Conservation (phyloP, 2,888 invertebrate species). For the Kuschelorhynchus macadamiae region DNA sequence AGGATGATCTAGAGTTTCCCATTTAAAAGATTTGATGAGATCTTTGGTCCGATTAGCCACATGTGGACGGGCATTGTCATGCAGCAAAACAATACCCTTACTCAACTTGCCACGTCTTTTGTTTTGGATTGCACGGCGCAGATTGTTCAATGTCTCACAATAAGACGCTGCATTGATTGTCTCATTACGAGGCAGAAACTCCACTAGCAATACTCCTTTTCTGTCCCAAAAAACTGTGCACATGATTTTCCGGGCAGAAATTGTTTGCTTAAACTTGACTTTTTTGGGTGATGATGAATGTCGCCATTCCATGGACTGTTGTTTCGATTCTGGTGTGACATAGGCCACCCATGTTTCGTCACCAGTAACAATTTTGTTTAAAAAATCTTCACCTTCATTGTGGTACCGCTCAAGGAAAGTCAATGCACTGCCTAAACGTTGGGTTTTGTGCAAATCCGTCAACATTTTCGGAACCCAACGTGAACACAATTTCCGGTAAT, state of each 20-base stretch:
- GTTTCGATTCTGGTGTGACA: neutral
- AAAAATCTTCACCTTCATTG: neutral
- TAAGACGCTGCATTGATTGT: neutral
- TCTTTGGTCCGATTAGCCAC: neutral
- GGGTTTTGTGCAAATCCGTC: no score
- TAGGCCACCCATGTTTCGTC: neutral
- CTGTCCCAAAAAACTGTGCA: neutral
- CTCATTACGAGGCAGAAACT: neutral
- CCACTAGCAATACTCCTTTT: neutral
- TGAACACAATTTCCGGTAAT: no score
- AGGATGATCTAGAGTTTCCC: neutral
- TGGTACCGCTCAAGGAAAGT: neutral
- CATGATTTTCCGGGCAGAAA: slow-evolving; percentile 8
- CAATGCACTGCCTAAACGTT: no score
- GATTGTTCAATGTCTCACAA: slow-evolving; percentile 5
- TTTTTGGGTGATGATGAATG: slow-evolving; percentile 8
- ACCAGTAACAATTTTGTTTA: neutral
- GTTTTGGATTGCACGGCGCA: slow-evolving; percentile 10
- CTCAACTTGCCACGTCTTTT: slow-evolving; percentile 2
- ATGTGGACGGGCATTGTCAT: slow-evolving; percentile 5
- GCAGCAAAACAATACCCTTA: neutral
- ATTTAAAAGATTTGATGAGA: neutral
- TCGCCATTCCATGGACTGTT: slow-evolving; percentile 7
- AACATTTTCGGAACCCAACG: no score
- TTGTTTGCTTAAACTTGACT: neutral